These are phyloP conservation scores for Drosophila mettleri DNA, from an alignment of 2,888 invertebrate genomes.

Conservation along the genomic window DNA sequence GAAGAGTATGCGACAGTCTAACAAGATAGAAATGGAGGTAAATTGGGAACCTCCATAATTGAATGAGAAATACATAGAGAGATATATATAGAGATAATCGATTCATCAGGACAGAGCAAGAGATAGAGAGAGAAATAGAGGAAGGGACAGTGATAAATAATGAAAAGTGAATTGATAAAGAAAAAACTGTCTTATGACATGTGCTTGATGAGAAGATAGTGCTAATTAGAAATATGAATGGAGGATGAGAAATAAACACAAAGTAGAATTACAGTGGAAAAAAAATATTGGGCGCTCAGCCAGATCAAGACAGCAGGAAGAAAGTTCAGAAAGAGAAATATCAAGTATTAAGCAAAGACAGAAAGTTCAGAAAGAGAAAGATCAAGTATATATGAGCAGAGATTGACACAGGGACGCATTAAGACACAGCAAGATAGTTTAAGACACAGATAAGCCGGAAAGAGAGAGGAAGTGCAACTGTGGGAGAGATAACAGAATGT, in stretches of 20 bases:
- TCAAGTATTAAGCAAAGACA: too few relatives aligned
- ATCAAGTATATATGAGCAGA: background rate
- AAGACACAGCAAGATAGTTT: background rate
- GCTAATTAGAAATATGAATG: background rate
- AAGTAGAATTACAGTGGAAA: background rate
- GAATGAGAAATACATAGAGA: conserved; percentile 17
- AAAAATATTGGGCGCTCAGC: too few relatives aligned
- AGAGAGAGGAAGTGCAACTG: conserved; percentile 44
- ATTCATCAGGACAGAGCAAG: background rate
- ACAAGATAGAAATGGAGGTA: too few relatives aligned
- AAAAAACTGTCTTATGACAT: too few relatives aligned
- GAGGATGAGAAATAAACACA: background rate
- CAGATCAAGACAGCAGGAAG: background rate
- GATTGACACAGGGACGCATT: background rate
- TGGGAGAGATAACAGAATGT: conserved; percentile 21
- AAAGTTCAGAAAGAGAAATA: background rate
- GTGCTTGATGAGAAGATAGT: too few relatives aligned
- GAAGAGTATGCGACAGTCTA: conserved; percentile 27
- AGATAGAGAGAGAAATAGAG: background rate
- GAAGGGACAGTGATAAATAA: background rate
- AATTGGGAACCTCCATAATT: too few relatives aligned
- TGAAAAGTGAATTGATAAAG: too few relatives aligned
- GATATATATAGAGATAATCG: conserved; percentile 4
- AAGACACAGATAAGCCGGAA: conserved; percentile 15
- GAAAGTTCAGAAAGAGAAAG: background rate